Evolutionary conservation across 2,797 vertebrate genomes (phyloP), one percentile per base, ranked within the genome.

Genomic region (Dendrocincla fuliginosa): DNA sequence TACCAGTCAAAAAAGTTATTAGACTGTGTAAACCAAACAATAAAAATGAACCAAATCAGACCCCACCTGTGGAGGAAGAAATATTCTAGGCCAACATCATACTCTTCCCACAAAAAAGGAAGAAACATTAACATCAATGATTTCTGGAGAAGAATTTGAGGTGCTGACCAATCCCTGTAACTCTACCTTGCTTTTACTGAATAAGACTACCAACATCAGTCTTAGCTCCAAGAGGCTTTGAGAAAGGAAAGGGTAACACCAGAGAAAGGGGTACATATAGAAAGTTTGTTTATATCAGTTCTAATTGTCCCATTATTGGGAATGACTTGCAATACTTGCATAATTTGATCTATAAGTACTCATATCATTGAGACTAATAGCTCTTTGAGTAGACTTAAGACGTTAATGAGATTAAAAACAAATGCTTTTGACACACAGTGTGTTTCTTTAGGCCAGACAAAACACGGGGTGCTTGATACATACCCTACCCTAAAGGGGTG

Each of bases 51-150:
- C 9, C 6, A 61, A 81, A 87, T 20, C 23, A 84, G 42, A 8
- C 9, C 14, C 9, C 1, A 4, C 0, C 1, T 13, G 4, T 2
- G 5, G 17, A 41, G 23, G 6, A 69, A 73, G 22, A 65, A 81
- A 44, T 9, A 32, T 3, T 30, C 23, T 10, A 42, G 18, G 23
- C 44, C 32, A 87, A 47, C 18, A 60, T 7, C 25, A 55, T 10
- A 28, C 6, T 63, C 7, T 44, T 69, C 8, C 49, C 13, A 56
- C 30, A 5, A 16, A 46, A 63, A 11, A 74, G 19, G 46, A 55
- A 65, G 2, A 67, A 39, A 30, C 2, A 71, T 20, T 15, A 53
- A 22, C 11, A 61, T 13, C 13, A 57, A 30, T 3, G 10, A 75
- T 46, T 80, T 57, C 42, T 64, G 22, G n/a, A 15, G 7, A 24